Evolutionary conservation across 2,113 vertebrate genomes (phyloP).

Genomic region (Pterocles orientalis): DNA sequence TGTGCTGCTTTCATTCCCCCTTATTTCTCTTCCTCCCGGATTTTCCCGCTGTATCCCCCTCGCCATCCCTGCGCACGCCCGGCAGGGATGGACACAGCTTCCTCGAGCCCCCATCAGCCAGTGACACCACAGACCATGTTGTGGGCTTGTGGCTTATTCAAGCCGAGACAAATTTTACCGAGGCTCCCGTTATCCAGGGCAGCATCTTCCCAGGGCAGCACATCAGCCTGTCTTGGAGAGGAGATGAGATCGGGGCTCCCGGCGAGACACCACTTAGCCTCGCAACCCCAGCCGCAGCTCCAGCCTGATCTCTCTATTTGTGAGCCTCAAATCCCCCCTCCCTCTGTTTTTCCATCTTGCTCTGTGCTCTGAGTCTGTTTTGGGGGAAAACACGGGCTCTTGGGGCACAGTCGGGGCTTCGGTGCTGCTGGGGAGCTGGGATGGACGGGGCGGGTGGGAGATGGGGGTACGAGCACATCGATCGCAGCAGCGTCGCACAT

Average conservation of each 20-base stretch:
- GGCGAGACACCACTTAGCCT: background rate
- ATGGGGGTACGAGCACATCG: no score
- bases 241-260: background rate
- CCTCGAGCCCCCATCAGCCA: no score
- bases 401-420: background rate
- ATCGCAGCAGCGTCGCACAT: accelerated
- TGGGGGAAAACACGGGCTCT: background rate
- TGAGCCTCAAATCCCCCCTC: background rate
- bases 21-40: background rate
- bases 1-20: background rate
- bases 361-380: background rate
- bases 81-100: no score
- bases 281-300: background rate
- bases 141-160: no score
- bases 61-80: background rate
- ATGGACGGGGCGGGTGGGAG: background rate
- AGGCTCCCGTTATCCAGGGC: background rate
- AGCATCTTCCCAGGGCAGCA: background rate
- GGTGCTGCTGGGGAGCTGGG: background rate
- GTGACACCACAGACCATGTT: no score
- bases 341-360: background rate
- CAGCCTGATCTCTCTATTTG: background rate
- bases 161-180: background rate
- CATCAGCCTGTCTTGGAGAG: background rate
- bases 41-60: background rate